Conservation (phyloP, 2,888 invertebrate genomes). For the Nomada fabriciana region DNA sequence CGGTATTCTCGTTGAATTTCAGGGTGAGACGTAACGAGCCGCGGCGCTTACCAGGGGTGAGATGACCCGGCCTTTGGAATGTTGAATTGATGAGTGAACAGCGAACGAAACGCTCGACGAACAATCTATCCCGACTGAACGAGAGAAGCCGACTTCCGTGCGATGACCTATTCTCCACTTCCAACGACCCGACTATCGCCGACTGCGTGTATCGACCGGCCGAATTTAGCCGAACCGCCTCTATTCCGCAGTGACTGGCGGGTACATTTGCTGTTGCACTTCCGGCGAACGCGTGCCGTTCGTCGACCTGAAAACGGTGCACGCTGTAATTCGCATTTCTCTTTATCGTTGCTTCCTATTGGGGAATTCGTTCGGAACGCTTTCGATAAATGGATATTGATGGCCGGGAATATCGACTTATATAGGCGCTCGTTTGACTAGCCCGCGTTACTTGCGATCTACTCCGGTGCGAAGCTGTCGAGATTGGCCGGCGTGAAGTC, state of each 20-base stretch:
- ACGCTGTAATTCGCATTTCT: not conserved
- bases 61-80: slow-evolving; percentile 89
- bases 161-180: slow-evolving; percentile 71
- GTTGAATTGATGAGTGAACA: slow-evolving; percentile 87
- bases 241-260: slow-evolving; percentile 66
- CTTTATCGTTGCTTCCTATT: not conserved
- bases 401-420: not conserved
- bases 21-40: slow-evolving; percentile 70
- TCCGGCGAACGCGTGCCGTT: not conserved
- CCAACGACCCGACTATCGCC: slow-evolving; percentile 65
- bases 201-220: slow-evolving; percentile 81
- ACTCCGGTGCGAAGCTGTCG: not conserved
- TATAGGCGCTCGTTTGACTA: slow-evolving; percentile 24
- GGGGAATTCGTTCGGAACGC: not conserved
- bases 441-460: slow-evolving; percentile 7
- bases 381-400: not conserved
- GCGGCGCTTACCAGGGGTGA: slow-evolving; percentile 88
- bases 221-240: slow-evolving; percentile 80
- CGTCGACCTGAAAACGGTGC: not conserved
- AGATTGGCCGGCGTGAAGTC: not conserved
- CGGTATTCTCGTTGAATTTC: slow-evolving; percentile 49
- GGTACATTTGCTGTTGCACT: slow-evolving; percentile 19
- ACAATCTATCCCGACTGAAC: slow-evolving; percentile 63
- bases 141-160: slow-evolving; percentile 76
- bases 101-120: slow-evolving; percentile 76